Base-by-base conservation (phyloP, 2,113 vertebrate species). In the Ardeotis arabs region DNA sequence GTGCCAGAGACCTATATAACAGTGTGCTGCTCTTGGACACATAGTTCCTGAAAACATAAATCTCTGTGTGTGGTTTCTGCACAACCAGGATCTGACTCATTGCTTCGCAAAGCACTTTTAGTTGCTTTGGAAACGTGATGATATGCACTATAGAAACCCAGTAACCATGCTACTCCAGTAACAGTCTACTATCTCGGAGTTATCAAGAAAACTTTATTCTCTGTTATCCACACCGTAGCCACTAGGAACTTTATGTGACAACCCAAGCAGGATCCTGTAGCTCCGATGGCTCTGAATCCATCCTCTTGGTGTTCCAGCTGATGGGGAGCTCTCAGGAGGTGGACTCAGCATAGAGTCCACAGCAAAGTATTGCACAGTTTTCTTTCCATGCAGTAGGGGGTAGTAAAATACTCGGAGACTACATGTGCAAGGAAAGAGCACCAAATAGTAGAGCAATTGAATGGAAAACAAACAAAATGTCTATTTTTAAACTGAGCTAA, bases 351-450 rank as follows among this genome's bases (percentile, higher is more conserved):
- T 53, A 39, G 7, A 84, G 60, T 29, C 73, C 73, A 62, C 39
- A 45, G 19, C 41, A 41, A 60, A 88, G 13, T 69, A 66, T 64
- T 1, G 6, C 84, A 93, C 89, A 96, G 35, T 97, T 96, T 95
- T 80, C 58, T 87, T 92, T 96, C 91, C 59, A 67, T 96, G 62
- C 95, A 82, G 96, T 85, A 96, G 95, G 84, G 95, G 96, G 93
- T 95, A 95, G 94, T 97, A 95, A 96, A 96, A 96, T 95, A 96
- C 89, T 82, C 95, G 76, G 73, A 94, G 84, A 87, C 74, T 93
- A 89, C 67, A 79, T 80, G 45, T 91, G 69, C 84, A 90, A 92
- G 67, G 47, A 84, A 90, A 89, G 56, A 93, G 58, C 80, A 95
- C 68, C 78, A 92, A 94, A 68, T 45, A 75, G 66, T 84, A 89